Evolutionary conservation across 2,113 vertebrate genomes (phyloP), one percentile per base, ranked within the genome.

Genomic region (Calypte anna): DNA sequence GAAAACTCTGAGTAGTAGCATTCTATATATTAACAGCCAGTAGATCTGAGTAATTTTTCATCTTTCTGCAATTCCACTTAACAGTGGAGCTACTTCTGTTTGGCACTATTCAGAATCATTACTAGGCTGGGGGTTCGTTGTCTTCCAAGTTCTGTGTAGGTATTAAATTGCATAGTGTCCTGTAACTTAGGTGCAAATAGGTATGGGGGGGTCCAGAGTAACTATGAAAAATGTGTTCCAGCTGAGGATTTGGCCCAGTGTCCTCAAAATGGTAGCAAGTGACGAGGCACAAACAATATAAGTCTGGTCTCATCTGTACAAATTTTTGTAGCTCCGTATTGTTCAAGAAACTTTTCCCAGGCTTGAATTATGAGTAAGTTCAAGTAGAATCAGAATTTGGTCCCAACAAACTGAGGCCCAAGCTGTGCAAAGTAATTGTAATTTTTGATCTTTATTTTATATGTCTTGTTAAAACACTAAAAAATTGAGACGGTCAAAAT

Each of bases 371-470:
- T 23, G 76, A 83, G 20, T 36, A 81, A 92, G 17, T 80, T 62
- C 57, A 86, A 91, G 82, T 81, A 78, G 58, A 57, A 66, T 53
- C 91, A 94, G 79, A 78, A 92, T 66, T 78, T 79, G 12, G 36
- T 81, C 40, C 57, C 64, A 69, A 92, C 91, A 94, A 95, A 97
- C 78, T 85, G 89, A 92, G 92, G 74, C 72, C 48, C 81, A 64
- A 91, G 55, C 69, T 83, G n/a, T 67, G 43, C 51, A 80, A 78
- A 96, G 61, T 55, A 95, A 84, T 83, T 92, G 80, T 84, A 95
- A 96, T 96, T 95, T 92, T 91, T 85, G 63, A 66, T 96, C 92
- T 90, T 59, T 96, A 95, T 95, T 96, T 96, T 95, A 94, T 95
- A 91, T 62, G 63, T n/a, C 67, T 50, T 59, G 18, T 90, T 82